Percentiles rank a stretch among this genome's conserved stretches.
Conservation (phyloP, 2,888 invertebrate genomes). For the Lissocephala sabroskyi region DNA sequence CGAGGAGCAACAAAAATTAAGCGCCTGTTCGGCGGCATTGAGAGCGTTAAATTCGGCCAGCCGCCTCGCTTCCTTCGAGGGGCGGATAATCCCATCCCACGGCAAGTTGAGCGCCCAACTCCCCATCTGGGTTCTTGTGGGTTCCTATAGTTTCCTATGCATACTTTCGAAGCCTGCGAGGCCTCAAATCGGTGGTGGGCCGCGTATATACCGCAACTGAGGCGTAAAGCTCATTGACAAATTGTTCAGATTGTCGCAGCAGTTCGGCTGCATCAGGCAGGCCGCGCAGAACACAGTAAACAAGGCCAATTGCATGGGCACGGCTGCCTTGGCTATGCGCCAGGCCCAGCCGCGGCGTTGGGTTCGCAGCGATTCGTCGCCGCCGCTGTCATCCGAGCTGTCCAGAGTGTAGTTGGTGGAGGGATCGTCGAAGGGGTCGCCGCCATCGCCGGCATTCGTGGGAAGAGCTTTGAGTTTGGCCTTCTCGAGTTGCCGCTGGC, state of each 20-base stretch:
- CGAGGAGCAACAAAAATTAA: too few species aligned
- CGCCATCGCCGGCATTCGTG: conserved; percentile 36
- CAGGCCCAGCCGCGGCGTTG: conserved; percentile 75
- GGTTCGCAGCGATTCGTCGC: conserved; percentile 32
- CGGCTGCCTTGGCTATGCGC: conserved; percentile 79
- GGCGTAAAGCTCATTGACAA: conserved; percentile 81
- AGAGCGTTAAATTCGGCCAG: too few species aligned
- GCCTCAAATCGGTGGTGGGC: conserved; percentile 82
- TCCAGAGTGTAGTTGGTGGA: conserved; percentile 41
- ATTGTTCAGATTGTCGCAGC: conserved; percentile 83
- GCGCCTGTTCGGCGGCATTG: too few species aligned
- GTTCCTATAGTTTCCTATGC: too few species aligned
- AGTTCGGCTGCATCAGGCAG: conserved; percentile 81
- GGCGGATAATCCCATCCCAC: too few species aligned
- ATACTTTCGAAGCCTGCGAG: not conserved
- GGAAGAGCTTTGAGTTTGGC: too few species aligned
- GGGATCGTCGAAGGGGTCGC: conserved; percentile 62
- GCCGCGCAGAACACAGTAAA: conserved; percentile 81
- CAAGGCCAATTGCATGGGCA: conserved; percentile 81
- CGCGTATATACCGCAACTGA: conserved; percentile 82
- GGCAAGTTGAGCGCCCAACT: too few species aligned
- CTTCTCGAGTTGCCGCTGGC: conserved; percentile 18
- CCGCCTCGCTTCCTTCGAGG: too few species aligned
- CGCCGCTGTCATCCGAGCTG: conserved; percentile 40
- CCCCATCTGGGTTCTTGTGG: too few species aligned